These are phyloP conservation scores for Pipistrellus kuhlii DNA, from an alignment of 2,797 vertebrate genomes.

Conservation along the genomic window DNA sequence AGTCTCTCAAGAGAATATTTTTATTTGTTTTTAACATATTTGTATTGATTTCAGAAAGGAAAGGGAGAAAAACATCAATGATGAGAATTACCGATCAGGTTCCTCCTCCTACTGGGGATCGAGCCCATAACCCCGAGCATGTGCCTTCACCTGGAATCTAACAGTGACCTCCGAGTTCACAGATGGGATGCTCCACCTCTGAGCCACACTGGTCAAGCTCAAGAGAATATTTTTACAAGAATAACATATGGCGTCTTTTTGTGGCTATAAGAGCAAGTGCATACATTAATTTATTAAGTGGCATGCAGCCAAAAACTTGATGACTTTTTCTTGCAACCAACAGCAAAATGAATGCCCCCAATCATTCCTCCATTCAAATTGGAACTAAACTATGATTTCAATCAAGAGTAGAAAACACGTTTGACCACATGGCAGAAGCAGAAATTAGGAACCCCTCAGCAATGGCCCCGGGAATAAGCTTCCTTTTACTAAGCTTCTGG, in stretches of 20 bases:
- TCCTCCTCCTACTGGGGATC: too few relatives aligned
- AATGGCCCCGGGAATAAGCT: not conserved
- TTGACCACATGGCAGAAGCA: not conserved
- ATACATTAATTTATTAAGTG: not conserved
- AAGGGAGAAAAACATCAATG: too few relatives aligned
- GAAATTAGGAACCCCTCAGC: not conserved
- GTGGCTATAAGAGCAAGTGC: not conserved
- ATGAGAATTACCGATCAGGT: too few relatives aligned
- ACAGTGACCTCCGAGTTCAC: too few relatives aligned
- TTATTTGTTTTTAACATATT: too few relatives aligned
- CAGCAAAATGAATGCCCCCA: not conserved
- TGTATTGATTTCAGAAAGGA: too few relatives aligned
- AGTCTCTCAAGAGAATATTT: not conserved
- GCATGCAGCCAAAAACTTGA: not conserved
- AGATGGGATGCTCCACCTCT: too few relatives aligned
- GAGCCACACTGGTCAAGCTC: too few relatives aligned
- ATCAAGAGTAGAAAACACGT: not conserved
- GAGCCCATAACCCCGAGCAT: too few relatives aligned
- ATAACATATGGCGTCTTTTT: not conserved
- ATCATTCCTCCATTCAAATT: not conserved
- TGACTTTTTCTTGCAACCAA: not conserved
- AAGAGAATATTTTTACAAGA: not conserved
- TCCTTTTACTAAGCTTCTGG: not conserved
- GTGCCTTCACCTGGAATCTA: too few relatives aligned
- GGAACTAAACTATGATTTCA: conserved; percentile 7